Conservation (phyloP, 2,113 vertebrate genomes). For the Rutilus rutilus region DNA sequence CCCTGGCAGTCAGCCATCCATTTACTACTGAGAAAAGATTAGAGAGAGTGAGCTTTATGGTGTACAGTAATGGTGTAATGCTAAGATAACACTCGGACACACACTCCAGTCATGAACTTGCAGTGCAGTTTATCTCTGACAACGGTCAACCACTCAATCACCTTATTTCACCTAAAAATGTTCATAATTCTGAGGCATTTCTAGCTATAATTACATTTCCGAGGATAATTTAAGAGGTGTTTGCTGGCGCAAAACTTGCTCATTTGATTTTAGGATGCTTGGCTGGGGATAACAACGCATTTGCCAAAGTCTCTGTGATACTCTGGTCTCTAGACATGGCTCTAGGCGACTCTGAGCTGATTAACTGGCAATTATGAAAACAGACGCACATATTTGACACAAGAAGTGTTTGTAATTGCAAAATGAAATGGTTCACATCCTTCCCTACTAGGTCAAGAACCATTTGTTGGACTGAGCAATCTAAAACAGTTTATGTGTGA, state of each 20-base stretch:
- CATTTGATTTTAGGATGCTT: neutral
- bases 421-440: neutral
- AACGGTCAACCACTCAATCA: neutral
- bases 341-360: neutral
- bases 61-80: conserved; percentile 1
- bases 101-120: neutral
- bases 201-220: neutral
- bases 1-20: conserved; percentile 20
- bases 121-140: neutral
- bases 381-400: neutral
- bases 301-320: neutral
- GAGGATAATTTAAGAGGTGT: neutral
- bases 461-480: neutral
- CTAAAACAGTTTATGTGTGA: neutral
- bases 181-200: neutral
- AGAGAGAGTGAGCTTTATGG: neutral
- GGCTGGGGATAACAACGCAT: neutral
- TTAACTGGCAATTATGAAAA: neutral
- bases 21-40: conserved; percentile 26
- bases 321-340: neutral
- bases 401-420: neutral
- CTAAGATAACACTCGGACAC: neutral
- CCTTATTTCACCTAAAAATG: neutral
- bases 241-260: neutral
- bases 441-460: neutral